Conservation (phyloP, 1,140 invertebrate species). For the Metopolophium dirhodum region DNA sequence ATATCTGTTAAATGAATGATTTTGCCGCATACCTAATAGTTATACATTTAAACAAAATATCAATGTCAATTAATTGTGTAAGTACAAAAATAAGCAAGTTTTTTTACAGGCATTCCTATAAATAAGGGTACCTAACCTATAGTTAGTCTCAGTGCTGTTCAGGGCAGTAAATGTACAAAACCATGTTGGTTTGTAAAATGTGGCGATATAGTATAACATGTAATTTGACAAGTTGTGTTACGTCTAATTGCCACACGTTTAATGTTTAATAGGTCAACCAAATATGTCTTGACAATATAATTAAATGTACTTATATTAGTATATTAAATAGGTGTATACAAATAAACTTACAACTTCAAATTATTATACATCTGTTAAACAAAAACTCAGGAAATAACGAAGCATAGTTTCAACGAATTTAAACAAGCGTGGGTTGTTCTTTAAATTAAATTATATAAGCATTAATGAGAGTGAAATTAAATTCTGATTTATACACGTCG, state of each 20-base stretch:
- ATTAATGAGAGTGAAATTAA: neutral
- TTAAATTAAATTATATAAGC: neutral
- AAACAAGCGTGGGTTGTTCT: neutral
- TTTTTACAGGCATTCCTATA: neutral
- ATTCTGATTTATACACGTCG: neutral
- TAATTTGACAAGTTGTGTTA: neutral
- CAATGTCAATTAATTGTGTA: neutral
- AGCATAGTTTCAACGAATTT: neutral
- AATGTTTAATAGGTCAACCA: neutral
- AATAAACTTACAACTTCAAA: neutral
- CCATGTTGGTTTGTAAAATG: neutral
- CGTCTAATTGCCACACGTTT: neutral
- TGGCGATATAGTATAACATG: neutral
- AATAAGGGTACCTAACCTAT: neutral
- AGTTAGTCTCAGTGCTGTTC: neutral
- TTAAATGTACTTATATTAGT: neutral
- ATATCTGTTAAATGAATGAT: neutral
- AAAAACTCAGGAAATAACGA: too few relatives aligned
- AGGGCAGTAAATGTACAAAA: neutral
- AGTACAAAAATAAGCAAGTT: neutral
- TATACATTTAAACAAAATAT: neutral
- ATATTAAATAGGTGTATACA: neutral
- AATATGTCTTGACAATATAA: neutral
- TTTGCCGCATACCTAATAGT: neutral
- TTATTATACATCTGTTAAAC: neutral